Conservation (phyloP, 2,888 invertebrate genomes). For the Eubasilissa splendida region DNA sequence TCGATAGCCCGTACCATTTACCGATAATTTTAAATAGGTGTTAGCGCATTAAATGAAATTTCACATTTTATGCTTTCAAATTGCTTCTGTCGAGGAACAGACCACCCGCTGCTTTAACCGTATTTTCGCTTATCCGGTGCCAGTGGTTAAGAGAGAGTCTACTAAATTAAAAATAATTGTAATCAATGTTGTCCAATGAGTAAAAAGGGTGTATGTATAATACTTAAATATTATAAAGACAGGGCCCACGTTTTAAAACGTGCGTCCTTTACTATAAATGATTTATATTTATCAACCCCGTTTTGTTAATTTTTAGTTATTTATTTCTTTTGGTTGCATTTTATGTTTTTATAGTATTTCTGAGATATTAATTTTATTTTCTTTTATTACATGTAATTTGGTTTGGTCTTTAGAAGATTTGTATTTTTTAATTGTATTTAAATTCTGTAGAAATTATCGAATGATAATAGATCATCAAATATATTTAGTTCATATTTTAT, state of each 20-base stretch:
- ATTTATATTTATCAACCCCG: not conserved
- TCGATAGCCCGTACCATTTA: too few species aligned
- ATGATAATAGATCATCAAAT: not conserved
- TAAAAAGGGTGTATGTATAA: slow-evolving; percentile 25
- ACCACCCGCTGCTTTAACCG: too few species aligned
- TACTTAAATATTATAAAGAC: not conserved
- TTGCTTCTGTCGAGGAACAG: too few species aligned
- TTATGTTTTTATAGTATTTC: not conserved
- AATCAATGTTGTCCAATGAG: slow-evolving; percentile 29
- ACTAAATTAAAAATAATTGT: not conserved
- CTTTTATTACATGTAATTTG: not conserved
- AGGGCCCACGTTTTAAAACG: slow-evolving; percentile 8
- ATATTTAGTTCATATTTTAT: not conserved
- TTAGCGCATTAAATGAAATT: too few species aligned
- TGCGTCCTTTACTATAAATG: slow-evolving; percentile 10
- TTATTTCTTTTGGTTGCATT: not conserved
- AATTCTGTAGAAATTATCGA: slow-evolving; percentile 7
- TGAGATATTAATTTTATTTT: not conserved
- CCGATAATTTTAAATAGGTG: too few species aligned
- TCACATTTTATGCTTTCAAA: too few species aligned
- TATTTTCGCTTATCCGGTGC: too few species aligned
- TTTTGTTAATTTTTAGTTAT: not conserved
- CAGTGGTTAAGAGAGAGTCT: too few species aligned
- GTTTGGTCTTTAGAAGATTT: slow-evolving; percentile 30
- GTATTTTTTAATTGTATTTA: not conserved